phyloP scores from a whole-genome alignment of 30 jellyfish, hydroid and myxozoan genomes.

The Calvadosia cruxmelitensis region DNA sequence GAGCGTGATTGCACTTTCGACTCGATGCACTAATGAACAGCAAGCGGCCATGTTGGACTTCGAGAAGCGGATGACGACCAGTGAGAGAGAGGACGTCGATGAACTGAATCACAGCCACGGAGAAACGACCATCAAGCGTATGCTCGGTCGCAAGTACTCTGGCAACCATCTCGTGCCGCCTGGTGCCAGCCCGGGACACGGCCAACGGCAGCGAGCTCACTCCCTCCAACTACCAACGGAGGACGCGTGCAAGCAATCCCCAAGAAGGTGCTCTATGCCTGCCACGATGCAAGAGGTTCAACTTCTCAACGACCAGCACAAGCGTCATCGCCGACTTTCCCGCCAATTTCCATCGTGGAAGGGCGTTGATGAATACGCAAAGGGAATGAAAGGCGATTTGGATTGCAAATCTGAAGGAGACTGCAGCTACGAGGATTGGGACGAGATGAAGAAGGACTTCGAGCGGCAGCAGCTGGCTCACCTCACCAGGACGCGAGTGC shows the following conservation, averaged over 20 bases:
- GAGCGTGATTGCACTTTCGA: no score
- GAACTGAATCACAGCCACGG: no score
- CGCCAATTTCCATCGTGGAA: not conserved
- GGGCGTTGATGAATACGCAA: not conserved
- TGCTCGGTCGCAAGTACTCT: not conserved
- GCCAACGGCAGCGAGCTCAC: not conserved
- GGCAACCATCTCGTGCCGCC: not conserved
- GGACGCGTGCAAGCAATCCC: not conserved
- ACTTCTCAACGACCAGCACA: not conserved
- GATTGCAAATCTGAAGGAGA: not conserved
- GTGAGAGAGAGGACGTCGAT: no score
- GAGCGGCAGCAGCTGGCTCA: not conserved
- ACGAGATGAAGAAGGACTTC: not conserved
- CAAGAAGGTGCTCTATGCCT: not conserved
- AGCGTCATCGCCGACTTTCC: not conserved
- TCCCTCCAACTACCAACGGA: not conserved
- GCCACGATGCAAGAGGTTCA: not conserved
- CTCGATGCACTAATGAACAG: no score
- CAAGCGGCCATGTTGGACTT: no score
- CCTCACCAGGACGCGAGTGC: not conserved
- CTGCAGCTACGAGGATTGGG: not conserved
- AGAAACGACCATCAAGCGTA: no score
- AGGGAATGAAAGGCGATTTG: not conserved
- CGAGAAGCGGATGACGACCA: no score
- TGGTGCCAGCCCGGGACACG: not conserved